Evolutionary conservation across 1,140 invertebrate species (phyloP).

Genomic region (Heliconius melpomene): DNA sequence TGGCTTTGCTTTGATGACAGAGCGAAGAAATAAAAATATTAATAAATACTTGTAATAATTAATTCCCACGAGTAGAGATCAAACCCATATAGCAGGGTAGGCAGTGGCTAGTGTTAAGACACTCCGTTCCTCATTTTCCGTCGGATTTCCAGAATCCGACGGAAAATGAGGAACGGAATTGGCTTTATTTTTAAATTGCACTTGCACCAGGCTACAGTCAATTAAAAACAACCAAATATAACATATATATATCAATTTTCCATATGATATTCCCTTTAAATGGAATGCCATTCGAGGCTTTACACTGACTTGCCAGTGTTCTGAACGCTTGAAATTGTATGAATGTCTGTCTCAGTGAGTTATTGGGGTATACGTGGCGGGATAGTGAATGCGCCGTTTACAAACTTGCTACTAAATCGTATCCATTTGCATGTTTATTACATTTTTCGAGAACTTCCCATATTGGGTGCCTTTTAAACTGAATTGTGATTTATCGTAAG

Average conservation of each 20-base stretch:
- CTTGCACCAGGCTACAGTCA: not conserved
- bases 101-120: no score
- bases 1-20: no score
- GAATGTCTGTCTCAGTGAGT: conserved; percentile 27
- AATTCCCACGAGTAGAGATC: no score
- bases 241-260: not conserved
- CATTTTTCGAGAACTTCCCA: not conserved
- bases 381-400: conserved; percentile 19
- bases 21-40: no score
- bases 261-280: not conserved
- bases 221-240: not conserved
- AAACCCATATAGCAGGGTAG: no score
- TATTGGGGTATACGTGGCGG: conserved; percentile 19
- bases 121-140: no score
- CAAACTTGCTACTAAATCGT: conserved; percentile 17
- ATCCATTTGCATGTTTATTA: not conserved
- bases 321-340: conserved; percentile 32
- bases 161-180: no score
- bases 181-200: no score
- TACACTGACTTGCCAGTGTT: conserved; percentile 24
- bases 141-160: no score
- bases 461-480: not conserved
- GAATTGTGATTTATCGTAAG: not conserved
- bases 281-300: conserved; percentile 8
- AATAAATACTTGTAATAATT: no score